Percentiles rank a stretch among this genome's conserved stretches.
phyloP scores from a whole-genome alignment of 2,888 invertebrate species.

The Diarsia dahlii region DNA sequence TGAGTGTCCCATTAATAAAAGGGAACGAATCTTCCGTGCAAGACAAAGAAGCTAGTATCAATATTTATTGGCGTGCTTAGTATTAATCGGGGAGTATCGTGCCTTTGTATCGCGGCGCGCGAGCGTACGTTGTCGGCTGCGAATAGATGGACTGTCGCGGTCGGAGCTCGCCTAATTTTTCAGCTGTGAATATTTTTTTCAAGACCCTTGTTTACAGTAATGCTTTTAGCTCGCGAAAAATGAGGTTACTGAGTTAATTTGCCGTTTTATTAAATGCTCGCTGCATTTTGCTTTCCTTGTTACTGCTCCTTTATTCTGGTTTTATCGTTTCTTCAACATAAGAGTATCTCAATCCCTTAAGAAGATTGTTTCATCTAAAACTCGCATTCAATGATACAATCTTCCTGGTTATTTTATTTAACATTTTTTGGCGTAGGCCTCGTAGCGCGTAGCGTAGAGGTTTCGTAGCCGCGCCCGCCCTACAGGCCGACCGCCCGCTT shows the following conservation, averaged over 20 bases:
- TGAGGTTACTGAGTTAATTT: constrained; percentile 38
- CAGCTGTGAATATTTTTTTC: constrained; percentile 82
- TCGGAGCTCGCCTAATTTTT: constrained; percentile 85
- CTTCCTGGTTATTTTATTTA: constrained; percentile 47
- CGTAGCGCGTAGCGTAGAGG: constrained; percentile 79
- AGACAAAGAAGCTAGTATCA: constrained; percentile 89
- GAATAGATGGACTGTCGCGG: constrained; percentile 87
- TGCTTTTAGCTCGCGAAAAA: constrained; percentile 35
- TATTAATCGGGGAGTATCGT: constrained; percentile 89
- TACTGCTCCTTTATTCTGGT: constrained; percentile 10
- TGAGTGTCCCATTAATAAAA: constrained; percentile 88
- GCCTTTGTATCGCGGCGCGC: constrained; percentile 79
- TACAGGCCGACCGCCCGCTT: constrained; percentile 71
- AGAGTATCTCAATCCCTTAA: constrained; percentile 39
- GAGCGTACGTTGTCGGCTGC: constrained; percentile 71
- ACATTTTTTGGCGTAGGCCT: constrained; percentile 45
- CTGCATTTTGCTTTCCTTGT: constrained; percentile 31
- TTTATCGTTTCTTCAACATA: constrained; percentile 31
- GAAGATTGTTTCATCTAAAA: constrained; percentile 48
- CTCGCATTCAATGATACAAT: constrained; percentile 47
- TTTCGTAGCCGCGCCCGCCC: constrained; percentile 81
- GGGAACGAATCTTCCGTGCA: constrained; percentile 85
- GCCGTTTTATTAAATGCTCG: constrained; percentile 35
- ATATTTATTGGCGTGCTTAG: constrained; percentile 90
- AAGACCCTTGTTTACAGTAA: constrained; percentile 39